Conservation (phyloP, 2,888 invertebrate genomes). For the Imbricaverruca yamaguchii region DNA sequence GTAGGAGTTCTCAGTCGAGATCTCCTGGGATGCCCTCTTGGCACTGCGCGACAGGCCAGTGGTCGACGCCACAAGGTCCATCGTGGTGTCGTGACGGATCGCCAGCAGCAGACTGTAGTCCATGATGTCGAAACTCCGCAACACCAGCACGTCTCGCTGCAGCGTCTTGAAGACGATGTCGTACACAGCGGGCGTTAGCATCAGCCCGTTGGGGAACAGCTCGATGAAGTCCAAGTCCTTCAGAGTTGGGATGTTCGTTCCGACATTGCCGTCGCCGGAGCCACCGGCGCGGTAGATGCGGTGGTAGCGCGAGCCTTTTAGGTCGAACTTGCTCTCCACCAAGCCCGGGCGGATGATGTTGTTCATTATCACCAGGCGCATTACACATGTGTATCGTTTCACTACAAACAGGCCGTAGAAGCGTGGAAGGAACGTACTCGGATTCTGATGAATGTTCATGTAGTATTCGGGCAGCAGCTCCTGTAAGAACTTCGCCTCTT, state of each 20-base stretch:
- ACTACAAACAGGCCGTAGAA: slow-evolving; percentile 50
- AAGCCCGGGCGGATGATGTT: slow-evolving; percentile 47
- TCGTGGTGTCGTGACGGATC: slow-evolving; percentile 36
- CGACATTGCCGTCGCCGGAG: not conserved
- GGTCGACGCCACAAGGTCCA: slow-evolving; percentile 13
- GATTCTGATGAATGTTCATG: slow-evolving; percentile 51
- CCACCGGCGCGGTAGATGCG: not conserved
- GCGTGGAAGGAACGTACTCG: slow-evolving; percentile 49
- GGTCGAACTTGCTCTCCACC: slow-evolving; percentile 48
- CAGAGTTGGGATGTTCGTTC: slow-evolving; percentile 41
- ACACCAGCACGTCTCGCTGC: slow-evolving; percentile 44
- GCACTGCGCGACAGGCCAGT: not conserved
- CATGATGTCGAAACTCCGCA: slow-evolving; percentile 51
- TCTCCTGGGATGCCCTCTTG: not conserved
- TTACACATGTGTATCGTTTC: not conserved
- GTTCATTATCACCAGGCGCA: slow-evolving; percentile 49
- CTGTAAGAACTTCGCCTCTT: slow-evolving; percentile 49
- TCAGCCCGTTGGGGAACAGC: slow-evolving; percentile 36
- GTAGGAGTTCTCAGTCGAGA: not conserved
- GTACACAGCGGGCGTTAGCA: slow-evolving; percentile 42
- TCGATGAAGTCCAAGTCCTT: slow-evolving; percentile 45
- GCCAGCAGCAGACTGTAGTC: slow-evolving; percentile 49
- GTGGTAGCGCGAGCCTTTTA: slow-evolving; percentile 42
- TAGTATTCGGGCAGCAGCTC: slow-evolving; percentile 50
- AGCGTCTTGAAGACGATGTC: slow-evolving; percentile 42